Evolutionary conservation across 2,797 vertebrate genomes (phyloP), one percentile per base, ranked within the genome.

Genomic region (Siniperca scherzeri): DNA sequence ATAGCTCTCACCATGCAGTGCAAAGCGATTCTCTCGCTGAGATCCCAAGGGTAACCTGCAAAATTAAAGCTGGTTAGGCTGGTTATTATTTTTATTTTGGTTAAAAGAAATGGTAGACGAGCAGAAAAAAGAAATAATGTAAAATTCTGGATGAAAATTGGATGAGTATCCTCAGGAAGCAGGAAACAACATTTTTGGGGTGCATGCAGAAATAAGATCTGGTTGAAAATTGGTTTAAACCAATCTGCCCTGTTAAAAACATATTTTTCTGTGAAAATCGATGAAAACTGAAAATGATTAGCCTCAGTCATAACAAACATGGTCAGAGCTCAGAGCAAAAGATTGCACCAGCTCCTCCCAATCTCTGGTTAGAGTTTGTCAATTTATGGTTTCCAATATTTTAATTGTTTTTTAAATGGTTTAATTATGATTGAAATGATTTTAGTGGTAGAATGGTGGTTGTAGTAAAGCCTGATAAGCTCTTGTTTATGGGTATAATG

Each of bases 241-340:
- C 4, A 17, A 12, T 74, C 6, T 46, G 48, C 52, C 33, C 16
- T 22, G 46, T 53, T 25, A 5, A 56, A 16, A 67, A 25, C 50
- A 65, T 42, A 7, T 64, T 65, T 55, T 59, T 53, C 25, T 69
- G 25, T 53, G 48, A 27, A 60, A 73, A 65, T 44, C 36, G 27
- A 66, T 48, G 53, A 19, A 50, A 77, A 38, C 5, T 30, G 10
- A 42, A 55, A 60, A 38, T 1, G 13, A 56, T 16, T 33, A 53
- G 19, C 30, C 17, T 25, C 17, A 61, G 40, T 72, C 17, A n/a
- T 6, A 69, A 56, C 33, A 72, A 22, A 17, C 7, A 69, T 25
- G 4, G 17, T 38, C 3, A 0, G 56, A 81, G 8, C 48, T 62
- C 10, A 36, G 33, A 42, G n/a, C 21, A 71, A 38, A 65, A 5